phyloP scores from a whole-genome alignment of 2,888 invertebrate species.

The Drosophila helvetica region DNA sequence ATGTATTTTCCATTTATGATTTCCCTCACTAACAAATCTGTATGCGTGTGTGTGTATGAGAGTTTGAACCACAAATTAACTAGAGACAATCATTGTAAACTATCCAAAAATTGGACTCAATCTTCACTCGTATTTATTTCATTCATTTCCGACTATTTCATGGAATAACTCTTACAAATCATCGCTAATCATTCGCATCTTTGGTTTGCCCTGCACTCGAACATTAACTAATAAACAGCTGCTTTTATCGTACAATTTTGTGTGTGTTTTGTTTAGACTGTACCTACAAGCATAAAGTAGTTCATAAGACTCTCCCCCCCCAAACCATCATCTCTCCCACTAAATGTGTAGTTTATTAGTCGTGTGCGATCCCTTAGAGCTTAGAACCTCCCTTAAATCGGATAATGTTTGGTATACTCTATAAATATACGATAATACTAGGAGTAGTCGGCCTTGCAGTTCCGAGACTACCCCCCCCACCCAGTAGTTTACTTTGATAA shows the following conservation, averaged over 20 bases:
- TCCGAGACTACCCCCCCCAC: background rate
- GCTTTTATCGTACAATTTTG: constrained; percentile 37
- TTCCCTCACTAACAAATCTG: constrained; percentile 26
- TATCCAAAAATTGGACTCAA: constrained; percentile 50
- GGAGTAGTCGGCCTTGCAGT: background rate
- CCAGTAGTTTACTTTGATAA: constrained; percentile 11
- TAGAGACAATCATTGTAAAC: constrained; percentile 37
- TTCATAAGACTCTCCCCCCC: constrained; percentile 27
- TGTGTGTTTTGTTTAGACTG: constrained; percentile 51
- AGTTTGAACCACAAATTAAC: constrained; percentile 21
- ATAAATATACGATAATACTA: background rate
- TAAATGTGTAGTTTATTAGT: constrained; percentile 69
- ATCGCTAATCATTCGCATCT: constrained; percentile 31
- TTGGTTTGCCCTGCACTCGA: constrained; percentile 28
- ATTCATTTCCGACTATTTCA: constrained; percentile 25
- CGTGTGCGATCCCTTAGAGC: constrained; percentile 34
- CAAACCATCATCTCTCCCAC: constrained; percentile 19
- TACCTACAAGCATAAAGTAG: constrained; percentile 10
- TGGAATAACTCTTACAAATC: constrained; percentile 4
- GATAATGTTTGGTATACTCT: background rate
- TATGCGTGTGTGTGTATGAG: constrained; percentile 27
- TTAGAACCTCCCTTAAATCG: background rate
- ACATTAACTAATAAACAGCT: constrained; percentile 18
- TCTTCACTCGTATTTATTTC: constrained; percentile 50
- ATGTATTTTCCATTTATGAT: constrained; percentile 29